These are phyloP conservation scores for Hesperia comma DNA, from an alignment of 2,888 invertebrate genomes.

Conservation along the genomic window DNA sequence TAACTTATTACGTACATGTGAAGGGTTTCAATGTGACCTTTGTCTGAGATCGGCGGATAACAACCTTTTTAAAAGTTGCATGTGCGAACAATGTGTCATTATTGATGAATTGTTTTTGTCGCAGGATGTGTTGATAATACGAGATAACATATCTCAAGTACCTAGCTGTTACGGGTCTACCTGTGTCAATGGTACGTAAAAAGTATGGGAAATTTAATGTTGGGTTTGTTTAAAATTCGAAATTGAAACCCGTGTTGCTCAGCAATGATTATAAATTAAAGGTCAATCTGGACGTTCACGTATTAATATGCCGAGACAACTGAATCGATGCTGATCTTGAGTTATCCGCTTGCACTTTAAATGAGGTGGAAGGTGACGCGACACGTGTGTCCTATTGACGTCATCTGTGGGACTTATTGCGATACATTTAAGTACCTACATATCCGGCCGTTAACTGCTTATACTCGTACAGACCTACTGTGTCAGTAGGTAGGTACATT, in stretches of 20 bases:
- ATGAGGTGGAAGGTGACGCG: conserved; percentile 26
- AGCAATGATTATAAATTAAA: conserved; percentile 20
- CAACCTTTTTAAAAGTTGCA: neutral
- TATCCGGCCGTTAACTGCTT: conserved; percentile 10
- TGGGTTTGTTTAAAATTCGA: neutral
- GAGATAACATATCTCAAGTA: neutral
- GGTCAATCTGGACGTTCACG: conserved; percentile 35
- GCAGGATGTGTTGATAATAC: neutral
- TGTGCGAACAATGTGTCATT: neutral
- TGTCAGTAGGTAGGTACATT: conserved; percentile 15
- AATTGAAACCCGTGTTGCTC: no score
- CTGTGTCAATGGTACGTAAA: neutral
- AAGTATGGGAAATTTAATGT: neutral
- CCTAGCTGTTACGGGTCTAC: neutral
- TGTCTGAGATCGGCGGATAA: neutral
- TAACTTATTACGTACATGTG: no score
- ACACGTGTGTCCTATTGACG: conserved; percentile 34
- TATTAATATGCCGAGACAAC: conserved; percentile 21
- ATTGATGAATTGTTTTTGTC: neutral
- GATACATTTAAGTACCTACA: conserved; percentile 32
- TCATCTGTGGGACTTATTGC: conserved; percentile 50
- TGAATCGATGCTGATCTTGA: conserved; percentile 18
- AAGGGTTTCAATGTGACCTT: neutral
- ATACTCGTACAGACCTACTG: no score
- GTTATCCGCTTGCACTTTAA: conserved; percentile 12